phyloP scores from a whole-genome alignment of 92 coral and sea anemone species.

The Phenganax subtilis region DNA sequence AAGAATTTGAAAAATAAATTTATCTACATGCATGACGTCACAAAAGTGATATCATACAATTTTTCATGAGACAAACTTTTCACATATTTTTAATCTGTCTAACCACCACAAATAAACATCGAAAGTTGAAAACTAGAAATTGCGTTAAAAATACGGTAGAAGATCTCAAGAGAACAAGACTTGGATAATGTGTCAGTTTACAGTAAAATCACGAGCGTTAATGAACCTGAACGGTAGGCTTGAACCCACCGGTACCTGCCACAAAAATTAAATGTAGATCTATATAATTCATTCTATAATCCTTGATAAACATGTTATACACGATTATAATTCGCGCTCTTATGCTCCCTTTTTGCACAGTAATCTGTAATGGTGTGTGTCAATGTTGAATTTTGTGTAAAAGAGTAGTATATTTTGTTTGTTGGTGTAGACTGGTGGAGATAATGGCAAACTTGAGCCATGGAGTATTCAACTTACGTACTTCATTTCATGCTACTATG shows the following conservation, averaged over 20 bases:
- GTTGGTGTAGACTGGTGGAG: neutral
- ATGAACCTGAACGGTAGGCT: slow-evolving; percentile 11
- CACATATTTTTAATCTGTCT: too few relatives aligned
- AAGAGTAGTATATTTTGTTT: neutral
- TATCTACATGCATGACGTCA: neutral
- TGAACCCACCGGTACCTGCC: neutral
- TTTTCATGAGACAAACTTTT: too few relatives aligned
- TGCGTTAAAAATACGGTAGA: neutral
- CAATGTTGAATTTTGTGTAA: too few relatives aligned
- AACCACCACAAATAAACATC: neutral
- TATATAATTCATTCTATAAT: neutral
- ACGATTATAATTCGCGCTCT: neutral
- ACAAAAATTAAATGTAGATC: neutral
- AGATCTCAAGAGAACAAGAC: neutral
- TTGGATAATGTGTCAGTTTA: neutral
- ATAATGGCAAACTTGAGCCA: neutral
- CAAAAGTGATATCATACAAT: neutral
- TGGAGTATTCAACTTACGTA: neutral
- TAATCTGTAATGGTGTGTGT: too few relatives aligned
- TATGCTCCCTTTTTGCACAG: too few relatives aligned
- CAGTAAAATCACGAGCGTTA: slow-evolving; percentile 1
- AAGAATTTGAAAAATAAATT: neutral
- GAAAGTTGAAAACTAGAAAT: neutral
- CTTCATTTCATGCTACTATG: neutral
- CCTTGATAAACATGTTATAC: neutral